These are phyloP conservation scores for Clarias batrachus DNA, from an alignment of 2,113 vertebrate genomes.

Conservation along the genomic window DNA sequence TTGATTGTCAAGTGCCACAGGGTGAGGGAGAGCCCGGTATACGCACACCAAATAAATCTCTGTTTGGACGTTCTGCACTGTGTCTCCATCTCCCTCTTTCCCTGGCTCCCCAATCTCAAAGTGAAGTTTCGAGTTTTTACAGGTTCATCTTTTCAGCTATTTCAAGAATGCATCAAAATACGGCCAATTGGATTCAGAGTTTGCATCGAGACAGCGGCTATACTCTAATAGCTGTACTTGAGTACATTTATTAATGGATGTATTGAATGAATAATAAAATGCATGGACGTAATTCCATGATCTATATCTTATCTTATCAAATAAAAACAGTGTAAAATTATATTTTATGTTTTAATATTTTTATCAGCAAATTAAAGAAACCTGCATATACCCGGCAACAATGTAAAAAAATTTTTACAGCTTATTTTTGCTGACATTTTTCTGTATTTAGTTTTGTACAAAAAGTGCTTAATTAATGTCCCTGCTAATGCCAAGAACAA, in stretches of 20 bases:
- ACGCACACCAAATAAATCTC: constrained; percentile 64
- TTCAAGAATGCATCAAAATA: constrained; percentile 27
- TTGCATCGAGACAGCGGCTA: neutral
- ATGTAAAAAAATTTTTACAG: neutral
- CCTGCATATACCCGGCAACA: neutral
- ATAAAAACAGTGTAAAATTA: neutral
- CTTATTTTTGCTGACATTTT: neutral
- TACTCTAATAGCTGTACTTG: neutral
- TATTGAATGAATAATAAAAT: neutral
- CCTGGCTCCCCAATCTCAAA: constrained; percentile 12
- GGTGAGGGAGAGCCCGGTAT: constrained; percentile 56
- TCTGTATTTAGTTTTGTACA: neutral
- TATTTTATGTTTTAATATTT: too few relatives aligned
- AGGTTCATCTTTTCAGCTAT: constrained; percentile 28
- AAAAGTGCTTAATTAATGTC: neutral
- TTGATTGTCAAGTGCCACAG: constrained; percentile 65
- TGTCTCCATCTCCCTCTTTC: constrained; percentile 51
- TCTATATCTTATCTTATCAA: neutral
- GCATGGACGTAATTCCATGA: neutral
- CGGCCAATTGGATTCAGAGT: neutral
- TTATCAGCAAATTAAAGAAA: too few relatives aligned
- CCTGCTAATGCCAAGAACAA: neutral
- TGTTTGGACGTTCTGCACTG: constrained; percentile 58
- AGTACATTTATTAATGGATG: too few relatives aligned
- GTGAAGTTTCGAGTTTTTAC: constrained; percentile 32